A percentile compares a stretch with the other conserved stretches of the same genome.
These are phyloP conservation scores for Latrodectus elegans DNA, from an alignment of 2,888 invertebrate species.

Conservation along the genomic window DNA sequence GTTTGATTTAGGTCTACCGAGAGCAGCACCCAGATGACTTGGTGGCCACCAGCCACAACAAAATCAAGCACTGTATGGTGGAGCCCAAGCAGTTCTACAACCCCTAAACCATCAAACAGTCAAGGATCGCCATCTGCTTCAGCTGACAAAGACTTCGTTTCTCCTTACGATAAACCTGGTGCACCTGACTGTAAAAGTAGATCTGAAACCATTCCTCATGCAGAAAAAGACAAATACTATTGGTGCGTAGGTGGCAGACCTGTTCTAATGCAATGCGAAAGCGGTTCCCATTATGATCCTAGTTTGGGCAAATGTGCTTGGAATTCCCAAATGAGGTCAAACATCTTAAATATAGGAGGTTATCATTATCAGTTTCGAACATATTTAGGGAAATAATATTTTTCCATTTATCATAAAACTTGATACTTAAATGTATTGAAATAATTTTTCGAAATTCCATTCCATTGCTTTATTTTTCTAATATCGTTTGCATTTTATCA, in stretches of 20 bases:
- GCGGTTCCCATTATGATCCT: conserved; percentile 76
- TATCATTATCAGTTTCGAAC: conserved; percentile 62
- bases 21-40: conserved; percentile 72
- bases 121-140: not conserved
- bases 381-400: conserved; percentile 46
- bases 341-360: conserved; percentile 20
- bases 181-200: conserved; percentile 48
- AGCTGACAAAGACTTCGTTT: conserved; percentile 24
- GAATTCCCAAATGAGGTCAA: conserved; percentile 27
- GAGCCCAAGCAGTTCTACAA: conserved; percentile 15
- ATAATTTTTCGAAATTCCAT: too few relatives aligned
- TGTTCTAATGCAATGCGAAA: conserved; percentile 83
- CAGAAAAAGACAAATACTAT: conserved; percentile 81
- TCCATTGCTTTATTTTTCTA: too few relatives aligned
- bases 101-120: conserved; percentile 3
- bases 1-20: conserved; percentile 12
- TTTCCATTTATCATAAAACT: not conserved
- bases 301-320: conserved; percentile 52
- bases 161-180: conserved; percentile 60
- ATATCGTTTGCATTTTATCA: too few relatives aligned
- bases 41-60: conserved; percentile 51
- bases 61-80: conserved; percentile 70
- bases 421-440: too few relatives aligned
- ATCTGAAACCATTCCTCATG: conserved; percentile 29
- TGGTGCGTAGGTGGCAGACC: conserved; percentile 88